Evolutionary conservation across 2,888 invertebrate species (phyloP), one percentile per base, ranked within the genome.

Genomic region (Allygus modestus): DNA sequence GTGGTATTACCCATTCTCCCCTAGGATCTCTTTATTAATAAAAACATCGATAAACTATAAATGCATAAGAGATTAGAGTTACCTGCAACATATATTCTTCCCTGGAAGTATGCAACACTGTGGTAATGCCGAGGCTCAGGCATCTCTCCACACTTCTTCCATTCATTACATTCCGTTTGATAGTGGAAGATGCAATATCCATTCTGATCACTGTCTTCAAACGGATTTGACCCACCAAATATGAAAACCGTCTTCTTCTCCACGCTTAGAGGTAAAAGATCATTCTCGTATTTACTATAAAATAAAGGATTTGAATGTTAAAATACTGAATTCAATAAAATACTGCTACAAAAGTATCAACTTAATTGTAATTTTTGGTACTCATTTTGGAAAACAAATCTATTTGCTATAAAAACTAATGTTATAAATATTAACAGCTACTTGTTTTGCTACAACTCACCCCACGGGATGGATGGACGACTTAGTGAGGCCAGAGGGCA

Each of bases 91-190:
- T 94, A 95, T 43, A 95, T 92, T 86, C 93, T 92, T 84, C 94
- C 94, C 88, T 92, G 92, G 71, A 94, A 90, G 88, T 94, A 93
- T 20, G 92, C 93, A 0, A 94, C 93, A 0, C 93, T 93, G 89
- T 95, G 95, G 88, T 95, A 94, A 88, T 94, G 94, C 85, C 95
- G 91, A 0, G 95, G 94, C 88, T 94, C 94, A 0, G 95, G 95
- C 85, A 95, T 91, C 86, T 93, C 93, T 1, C 94, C 94, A 0
- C 94, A 93, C 87, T 92, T 91, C 87, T 94, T 93, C 95, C 95
- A 95, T 20, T 91, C 90, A 89, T 94, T 94, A 26, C 26, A 65
- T 26, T 43, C 46, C 26, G 65, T 26, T 9, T 65, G 5, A 17
- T 65, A 65, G 31, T 28, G 9, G 15, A 28, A 65, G 65, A 65